These are phyloP conservation scores for Galaxea fascicularis DNA, from an alignment of 92 coral and sea anemone genomes.

Conservation along the genomic window DNA sequence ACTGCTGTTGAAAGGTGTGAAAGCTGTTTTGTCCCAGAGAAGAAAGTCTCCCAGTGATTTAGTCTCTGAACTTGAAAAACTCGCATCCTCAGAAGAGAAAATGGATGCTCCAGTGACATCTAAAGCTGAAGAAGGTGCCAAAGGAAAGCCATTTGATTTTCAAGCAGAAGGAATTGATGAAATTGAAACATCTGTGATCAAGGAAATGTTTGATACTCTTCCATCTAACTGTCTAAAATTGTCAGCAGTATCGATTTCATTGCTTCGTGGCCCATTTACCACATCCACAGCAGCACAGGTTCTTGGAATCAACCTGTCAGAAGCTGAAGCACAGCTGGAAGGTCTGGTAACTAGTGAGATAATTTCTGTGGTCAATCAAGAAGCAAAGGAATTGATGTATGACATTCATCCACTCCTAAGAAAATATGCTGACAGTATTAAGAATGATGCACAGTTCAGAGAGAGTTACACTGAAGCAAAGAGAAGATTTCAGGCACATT, in stretches of 20 bases:
- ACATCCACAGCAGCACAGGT: constrained; percentile 62
- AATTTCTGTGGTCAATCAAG: constrained; percentile 32
- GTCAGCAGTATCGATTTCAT: constrained; percentile 67
- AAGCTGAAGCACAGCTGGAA: constrained; percentile 61
- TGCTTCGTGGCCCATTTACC: constrained; percentile 67
- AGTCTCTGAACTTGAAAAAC: not conserved
- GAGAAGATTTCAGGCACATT: constrained; percentile 58
- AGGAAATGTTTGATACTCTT: constrained; percentile 56
- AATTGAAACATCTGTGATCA: constrained; percentile 28
- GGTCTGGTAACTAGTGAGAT: constrained; percentile 42
- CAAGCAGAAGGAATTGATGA: constrained; percentile 19
- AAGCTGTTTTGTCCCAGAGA: constrained; percentile 17
- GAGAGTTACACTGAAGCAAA: constrained; percentile 57
- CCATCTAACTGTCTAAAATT: constrained; percentile 54
- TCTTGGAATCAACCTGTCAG: constrained; percentile 27
- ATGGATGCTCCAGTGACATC: not conserved
- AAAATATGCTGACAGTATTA: constrained; percentile 59
- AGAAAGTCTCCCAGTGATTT: constrained; percentile 12
- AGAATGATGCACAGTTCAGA: constrained; percentile 13
- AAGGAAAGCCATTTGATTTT: constrained; percentile 9
- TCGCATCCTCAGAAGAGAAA: not conserved
- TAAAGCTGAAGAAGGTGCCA: not conserved
- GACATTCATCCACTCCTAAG: constrained; percentile 73
- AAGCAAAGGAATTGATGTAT: constrained; percentile 56
- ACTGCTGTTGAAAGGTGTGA: constrained; percentile 2